Base-by-base conservation (phyloP, 2,888 invertebrate genomes). In the Graphium colonna region DNA sequence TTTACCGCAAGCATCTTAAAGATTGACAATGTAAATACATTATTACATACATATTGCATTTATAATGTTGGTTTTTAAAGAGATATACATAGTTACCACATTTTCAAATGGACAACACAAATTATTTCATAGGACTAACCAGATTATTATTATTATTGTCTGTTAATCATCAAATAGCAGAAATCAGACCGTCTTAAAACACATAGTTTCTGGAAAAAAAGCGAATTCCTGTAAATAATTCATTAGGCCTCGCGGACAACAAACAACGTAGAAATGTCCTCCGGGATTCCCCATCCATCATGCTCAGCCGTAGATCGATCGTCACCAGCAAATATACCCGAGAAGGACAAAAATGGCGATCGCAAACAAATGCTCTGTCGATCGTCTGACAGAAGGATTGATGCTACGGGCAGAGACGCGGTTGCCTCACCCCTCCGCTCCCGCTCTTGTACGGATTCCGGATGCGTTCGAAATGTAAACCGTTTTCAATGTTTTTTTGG, bases 341-440 rank as follows among this genome's bases (percentile, higher is more conserved):
- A 63, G 62, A 57, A 67, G 82, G 86, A 86, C 87, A 86, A 83
- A 84, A 86, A 84, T 86, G 79, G 83, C 75, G 82, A 73, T 75
- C 84, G 71, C 82, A 87, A 87, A 88, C 85, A 87, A 88, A 87
- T 88, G 85, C 68, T 77, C 80, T 82, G 85, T 86, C 86, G 82
- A 84, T 86, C 73, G 69, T 68, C 70, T 80, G 86, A 83, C 87
- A 84, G 78, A 77, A 84, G 82, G 87, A 88, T 87, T 84, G 85
- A 87, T 88, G 78, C 86, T 81, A 36, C 36, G 36, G 36, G 36
- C 67, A 62, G 73, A 67, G 60, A 44, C 51, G 56, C 42, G 47
- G 44, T 41, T 38, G 39, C 45, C 54, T 10, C 47, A 3, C 39
- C 28, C 44, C 36, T 16, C 53, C 21, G n/a, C 38, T 49, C 40